A percentile compares a stretch with the other conserved stretches of the same genome.
phyloP scores from a whole-genome alignment of 2,888 invertebrate genomes.

The Cephus pygmeus region DNA sequence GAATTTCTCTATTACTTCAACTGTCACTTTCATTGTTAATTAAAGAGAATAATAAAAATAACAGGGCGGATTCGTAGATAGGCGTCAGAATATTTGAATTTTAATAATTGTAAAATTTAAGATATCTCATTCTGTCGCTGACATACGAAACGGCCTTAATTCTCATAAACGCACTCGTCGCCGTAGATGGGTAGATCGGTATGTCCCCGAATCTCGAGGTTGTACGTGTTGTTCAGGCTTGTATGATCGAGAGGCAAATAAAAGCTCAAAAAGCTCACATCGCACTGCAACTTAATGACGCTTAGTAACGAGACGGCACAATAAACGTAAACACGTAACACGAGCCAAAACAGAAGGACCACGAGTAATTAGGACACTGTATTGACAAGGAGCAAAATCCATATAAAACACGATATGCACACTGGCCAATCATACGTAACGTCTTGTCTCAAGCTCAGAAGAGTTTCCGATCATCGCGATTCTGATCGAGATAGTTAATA shows the following conservation, averaged over 20 bases:
- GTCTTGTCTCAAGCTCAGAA: slow-evolving; percentile 1
- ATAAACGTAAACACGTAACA: slow-evolving; percentile 1
- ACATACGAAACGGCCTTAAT: background rate
- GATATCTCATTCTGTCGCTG: background rate
- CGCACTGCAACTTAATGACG: background rate
- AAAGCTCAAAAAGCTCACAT: background rate
- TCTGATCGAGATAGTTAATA: no score
- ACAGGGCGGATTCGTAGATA: background rate
- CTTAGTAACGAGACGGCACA: slow-evolving; percentile 3
- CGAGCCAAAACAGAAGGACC: background rate
- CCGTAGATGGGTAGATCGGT: background rate
- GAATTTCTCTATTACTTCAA: background rate
- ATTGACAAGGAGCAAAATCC: background rate
- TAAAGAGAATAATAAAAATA: background rate
- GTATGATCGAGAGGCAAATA: background rate
- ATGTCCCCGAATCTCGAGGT: background rate
- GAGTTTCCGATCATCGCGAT: background rate
- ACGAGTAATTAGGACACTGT: background rate
- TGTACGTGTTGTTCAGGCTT: background rate
- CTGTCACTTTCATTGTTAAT: background rate
- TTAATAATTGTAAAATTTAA: background rate
- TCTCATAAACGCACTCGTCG: background rate
- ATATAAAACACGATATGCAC: background rate
- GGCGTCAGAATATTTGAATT: background rate
- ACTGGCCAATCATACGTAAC: background rate